Percentiles rank a stretch among this genome's conserved stretches.
phyloP scores from a whole-genome alignment of 2,888 invertebrate species.

The Lamellibrachia columna region DNA sequence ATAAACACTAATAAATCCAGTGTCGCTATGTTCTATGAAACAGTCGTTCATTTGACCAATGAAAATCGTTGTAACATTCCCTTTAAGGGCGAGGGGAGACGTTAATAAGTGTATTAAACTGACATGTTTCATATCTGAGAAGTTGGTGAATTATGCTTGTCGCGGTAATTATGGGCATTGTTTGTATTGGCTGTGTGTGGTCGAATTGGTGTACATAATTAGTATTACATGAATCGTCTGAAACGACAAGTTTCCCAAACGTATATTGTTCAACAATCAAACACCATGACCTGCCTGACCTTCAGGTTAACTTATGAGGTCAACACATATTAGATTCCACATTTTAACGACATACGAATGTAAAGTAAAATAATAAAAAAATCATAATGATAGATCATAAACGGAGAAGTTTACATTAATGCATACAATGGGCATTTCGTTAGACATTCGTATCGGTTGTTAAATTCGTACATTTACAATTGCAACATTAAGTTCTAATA shows the following conservation, averaged over 20 bases:
- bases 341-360: background rate
- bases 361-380: background rate
- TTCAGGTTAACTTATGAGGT: background rate
- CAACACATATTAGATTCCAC: background rate
- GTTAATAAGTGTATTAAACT: too few species aligned
- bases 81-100: too few species aligned
- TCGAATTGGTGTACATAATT: background rate
- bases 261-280: background rate
- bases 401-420: background rate
- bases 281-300: background rate
- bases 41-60: too few species aligned
- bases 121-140: background rate
- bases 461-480: background rate
- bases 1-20: too few species aligned
- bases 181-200: background rate
- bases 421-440: background rate
- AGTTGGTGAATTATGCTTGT: background rate
- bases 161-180: background rate
- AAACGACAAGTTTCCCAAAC: background rate
- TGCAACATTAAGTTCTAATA: background rate
- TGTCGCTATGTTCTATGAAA: too few species aligned
- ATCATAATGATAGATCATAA: background rate
- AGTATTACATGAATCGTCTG: background rate
- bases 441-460: background rate
- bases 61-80: too few species aligned